Evolutionary conservation across 2,113 vertebrate genomes (phyloP).

Genomic region (Turdus rufiventris): DNA sequence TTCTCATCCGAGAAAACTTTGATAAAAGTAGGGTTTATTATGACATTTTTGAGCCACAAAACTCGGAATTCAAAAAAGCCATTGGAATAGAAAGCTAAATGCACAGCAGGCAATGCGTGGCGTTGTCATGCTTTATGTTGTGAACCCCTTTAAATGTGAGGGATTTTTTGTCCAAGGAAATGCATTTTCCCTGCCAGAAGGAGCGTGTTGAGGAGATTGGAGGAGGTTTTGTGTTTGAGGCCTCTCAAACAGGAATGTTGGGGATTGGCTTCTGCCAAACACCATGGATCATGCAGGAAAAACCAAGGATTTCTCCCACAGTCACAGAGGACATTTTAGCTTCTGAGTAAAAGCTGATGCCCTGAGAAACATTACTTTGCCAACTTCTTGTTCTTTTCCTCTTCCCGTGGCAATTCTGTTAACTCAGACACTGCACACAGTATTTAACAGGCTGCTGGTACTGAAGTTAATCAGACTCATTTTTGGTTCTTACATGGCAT

Average conservation of each 20-base stretch:
- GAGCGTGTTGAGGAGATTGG: background rate
- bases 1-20: slow-evolving; percentile 77
- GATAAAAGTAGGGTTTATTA: slow-evolving; percentile 84
- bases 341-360: background rate
- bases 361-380: too few relatives aligned
- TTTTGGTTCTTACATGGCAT: background rate
- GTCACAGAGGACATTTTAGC: background rate
- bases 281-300: rapidly evolving
- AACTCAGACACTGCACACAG: background rate
- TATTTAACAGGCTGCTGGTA: background rate
- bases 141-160: background rate
- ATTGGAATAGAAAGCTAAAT: slow-evolving; percentile 50
- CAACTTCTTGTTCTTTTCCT: background rate
- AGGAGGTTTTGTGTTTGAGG: background rate
- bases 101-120: background rate
- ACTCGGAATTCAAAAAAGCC: slow-evolving; percentile 73
- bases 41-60: slow-evolving; percentile 83
- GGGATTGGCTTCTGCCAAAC: background rate
- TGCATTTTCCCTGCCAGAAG: background rate
- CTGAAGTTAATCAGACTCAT: background rate
- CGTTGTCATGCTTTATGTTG: background rate
- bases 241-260: background rate
- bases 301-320: background rate
- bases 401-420: background rate
- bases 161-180: background rate